Evolutionary conservation across 2,113 vertebrate genomes (phyloP), one percentile per base, ranked within the genome.

Genomic region (Myotis lucifugus): DNA sequence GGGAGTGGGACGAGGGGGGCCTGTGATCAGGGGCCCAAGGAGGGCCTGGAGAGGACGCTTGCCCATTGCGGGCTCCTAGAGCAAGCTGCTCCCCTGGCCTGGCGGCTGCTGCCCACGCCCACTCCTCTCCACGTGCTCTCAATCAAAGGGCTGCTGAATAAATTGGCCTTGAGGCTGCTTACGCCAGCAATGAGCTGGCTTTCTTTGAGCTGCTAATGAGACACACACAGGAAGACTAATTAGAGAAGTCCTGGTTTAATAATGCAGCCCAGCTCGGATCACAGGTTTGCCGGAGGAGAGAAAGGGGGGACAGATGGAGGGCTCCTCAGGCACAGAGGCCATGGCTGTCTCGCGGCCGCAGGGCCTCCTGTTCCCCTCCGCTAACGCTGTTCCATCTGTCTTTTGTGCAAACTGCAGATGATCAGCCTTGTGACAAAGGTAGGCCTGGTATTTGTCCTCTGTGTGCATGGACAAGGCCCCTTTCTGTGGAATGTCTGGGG

Each of bases 361-460:
- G 97, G 83, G 90, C 90, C 90, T 88, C 85, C 90, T 5, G 37
- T 96, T 78, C 77, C 93, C 93, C 87, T 96, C 50, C 85, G 88
- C 97, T 98, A 98, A 98, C 3, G 42, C 77, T 97, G 50, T 96
- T 88, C 92, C 97, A 94, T 98, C 98, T 98, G 98, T 98, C 97
- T 98, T 99, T 98, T 98, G 98, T 98, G 99, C 99, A 98, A 97
- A 98, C 99, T 96, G 54, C 98, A 99, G 99, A 99, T 97, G 99
- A 99, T 97, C 99, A 98, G 87, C 97, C 98, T 97, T 99, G 99
- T 98, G 99, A 99, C 72, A 98, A 98, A 99, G 99, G 99, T 99
- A 99, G 87, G 99, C 98, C 79, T 76, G 67, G 90, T 83, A 13
- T 94, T 11, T 96, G n/a, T 78, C 85, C 72, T 25, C 29, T 42